Conservation (phyloP, 2,113 vertebrate genomes). For the Lasiurus borealis region DNA sequence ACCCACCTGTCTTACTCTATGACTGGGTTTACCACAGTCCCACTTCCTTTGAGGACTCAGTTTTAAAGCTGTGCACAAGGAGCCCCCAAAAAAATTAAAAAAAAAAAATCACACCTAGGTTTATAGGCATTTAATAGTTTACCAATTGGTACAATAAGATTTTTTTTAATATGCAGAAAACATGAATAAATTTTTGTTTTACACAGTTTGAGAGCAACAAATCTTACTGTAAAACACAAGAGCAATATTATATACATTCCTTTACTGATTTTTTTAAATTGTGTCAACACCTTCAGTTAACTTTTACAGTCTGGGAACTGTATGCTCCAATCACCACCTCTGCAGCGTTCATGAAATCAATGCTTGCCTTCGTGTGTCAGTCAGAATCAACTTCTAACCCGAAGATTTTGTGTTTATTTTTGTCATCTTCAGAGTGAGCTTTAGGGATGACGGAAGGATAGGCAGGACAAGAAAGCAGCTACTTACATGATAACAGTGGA, state of each 20-base stretch:
- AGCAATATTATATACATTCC: constrained; percentile 94
- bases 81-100: constrained; percentile 69
- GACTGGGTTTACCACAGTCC: background rate
- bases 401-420: constrained; percentile 80
- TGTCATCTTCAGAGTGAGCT: constrained; percentile 85
- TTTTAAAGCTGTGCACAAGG: constrained; percentile 77
- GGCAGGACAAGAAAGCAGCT: constrained; percentile 89
- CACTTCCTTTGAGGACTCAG: constrained; percentile 1
- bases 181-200: constrained; percentile 95
- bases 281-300: constrained; percentile 90
- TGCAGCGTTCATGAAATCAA: constrained; percentile 80
- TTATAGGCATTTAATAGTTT: constrained; percentile 95
- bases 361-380: constrained; percentile 85
- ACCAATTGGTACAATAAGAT: constrained; percentile 95
- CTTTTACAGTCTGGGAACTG: constrained; percentile 87
- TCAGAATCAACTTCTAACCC: constrained; percentile 81
- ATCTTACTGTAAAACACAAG: constrained; percentile 94
- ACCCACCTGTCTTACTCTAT: background rate
- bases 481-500: constrained; percentile 89
- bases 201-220: constrained; percentile 95
- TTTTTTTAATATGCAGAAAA: constrained; percentile 94
- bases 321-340: constrained; percentile 87
- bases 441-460: constrained; percentile 82
- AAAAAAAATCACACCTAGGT: constrained; percentile 85
- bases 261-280: constrained; percentile 88